phyloP scores from a whole-genome alignment of 2,113 vertebrate genomes.

The Equus quagga region DNA sequence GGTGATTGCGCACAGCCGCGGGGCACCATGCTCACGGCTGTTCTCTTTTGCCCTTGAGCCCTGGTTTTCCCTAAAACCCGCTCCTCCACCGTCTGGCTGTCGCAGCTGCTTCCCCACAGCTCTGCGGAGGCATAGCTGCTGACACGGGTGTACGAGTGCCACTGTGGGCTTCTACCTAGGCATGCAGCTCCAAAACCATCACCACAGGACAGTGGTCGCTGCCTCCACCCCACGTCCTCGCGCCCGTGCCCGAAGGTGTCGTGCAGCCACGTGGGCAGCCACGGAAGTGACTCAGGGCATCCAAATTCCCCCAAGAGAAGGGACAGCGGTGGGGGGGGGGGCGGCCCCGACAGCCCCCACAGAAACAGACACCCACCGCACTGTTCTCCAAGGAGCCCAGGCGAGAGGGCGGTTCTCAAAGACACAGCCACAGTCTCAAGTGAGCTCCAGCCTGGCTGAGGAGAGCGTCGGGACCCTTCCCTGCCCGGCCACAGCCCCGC shows the following conservation, averaged over 20 bases:
- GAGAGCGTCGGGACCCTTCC: fast-evolving
- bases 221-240: not conserved
- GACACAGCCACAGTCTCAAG: no score
- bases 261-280: not conserved
- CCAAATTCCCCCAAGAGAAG: not conserved
- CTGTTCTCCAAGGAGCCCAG: not conserved
- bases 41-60: no score
- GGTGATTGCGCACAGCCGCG: fast-evolving
- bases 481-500: not conserved
- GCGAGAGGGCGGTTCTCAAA: not conserved
- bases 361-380: not conserved
- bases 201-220: fast-evolving
- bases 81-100: not conserved
- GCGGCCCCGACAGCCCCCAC: not conserved
- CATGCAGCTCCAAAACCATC: fast-evolving
- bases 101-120: not conserved
- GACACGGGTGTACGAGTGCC: no score
- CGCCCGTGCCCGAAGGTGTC: no score
- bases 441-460: no score
- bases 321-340: no score
- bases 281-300: not conserved
- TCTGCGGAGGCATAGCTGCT: no score
- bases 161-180: not conserved
- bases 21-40: fast-evolving
- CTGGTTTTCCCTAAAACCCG: not conserved